phyloP scores from a whole-genome alignment of 2,797 vertebrate species.

The Rhynchonycteris naso region DNA sequence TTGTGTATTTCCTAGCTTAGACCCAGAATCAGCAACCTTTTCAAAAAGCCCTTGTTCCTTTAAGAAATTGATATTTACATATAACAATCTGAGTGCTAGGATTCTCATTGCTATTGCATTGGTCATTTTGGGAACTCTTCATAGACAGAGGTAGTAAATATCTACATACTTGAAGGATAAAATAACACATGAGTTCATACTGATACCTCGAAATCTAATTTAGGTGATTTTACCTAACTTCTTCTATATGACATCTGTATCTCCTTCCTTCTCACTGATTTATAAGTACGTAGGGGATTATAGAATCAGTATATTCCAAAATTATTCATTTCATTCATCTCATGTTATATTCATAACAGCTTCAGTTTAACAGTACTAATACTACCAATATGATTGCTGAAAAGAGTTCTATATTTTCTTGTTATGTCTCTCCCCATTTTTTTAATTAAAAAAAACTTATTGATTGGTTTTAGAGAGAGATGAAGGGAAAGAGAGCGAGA shows the following conservation, averaged over 20 bases:
- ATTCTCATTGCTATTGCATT: neutral
- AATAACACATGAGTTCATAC: neutral
- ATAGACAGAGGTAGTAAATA: neutral
- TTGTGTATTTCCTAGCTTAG: slow-evolving; percentile 13
- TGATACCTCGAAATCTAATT: neutral
- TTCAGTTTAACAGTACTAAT: neutral
- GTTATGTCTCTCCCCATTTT: neutral
- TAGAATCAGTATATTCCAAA: neutral
- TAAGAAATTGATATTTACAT: neutral
- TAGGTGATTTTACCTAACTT: slow-evolving; percentile 1
- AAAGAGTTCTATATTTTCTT: slow-evolving; percentile 11
- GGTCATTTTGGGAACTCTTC: neutral
- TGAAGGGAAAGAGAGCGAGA: no score
- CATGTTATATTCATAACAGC: neutral
- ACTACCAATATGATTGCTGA: neutral
- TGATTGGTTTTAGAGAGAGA: no score
- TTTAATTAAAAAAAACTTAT: no score
- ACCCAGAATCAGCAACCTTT: neutral
- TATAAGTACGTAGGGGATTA: neutral
- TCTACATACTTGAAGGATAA: neutral
- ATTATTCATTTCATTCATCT: neutral
- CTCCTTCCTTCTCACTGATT: neutral
- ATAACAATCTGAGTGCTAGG: neutral
- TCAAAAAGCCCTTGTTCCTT: neutral
- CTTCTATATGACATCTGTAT: neutral